These are phyloP conservation scores for Nomada ferruginata DNA, from an alignment of 2,888 invertebrate genomes.

Conservation along the genomic window DNA sequence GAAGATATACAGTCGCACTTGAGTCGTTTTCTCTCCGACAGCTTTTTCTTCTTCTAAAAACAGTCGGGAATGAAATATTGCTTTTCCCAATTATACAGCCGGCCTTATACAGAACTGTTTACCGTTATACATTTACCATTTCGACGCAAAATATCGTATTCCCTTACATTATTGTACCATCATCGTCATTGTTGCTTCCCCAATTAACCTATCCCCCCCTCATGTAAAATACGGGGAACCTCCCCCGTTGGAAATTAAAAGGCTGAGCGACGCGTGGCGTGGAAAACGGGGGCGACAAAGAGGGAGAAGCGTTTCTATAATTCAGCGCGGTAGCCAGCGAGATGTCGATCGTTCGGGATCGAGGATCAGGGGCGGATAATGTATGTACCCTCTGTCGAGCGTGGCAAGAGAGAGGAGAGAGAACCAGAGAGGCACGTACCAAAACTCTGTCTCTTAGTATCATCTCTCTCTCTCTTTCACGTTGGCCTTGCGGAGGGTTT, in stretches of 20 bases:
- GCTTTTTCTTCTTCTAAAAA: too few species aligned
- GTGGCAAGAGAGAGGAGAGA: conserved; percentile 48
- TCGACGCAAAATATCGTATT: too few species aligned
- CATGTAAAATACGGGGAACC: too few species aligned
- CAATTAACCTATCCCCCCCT: neutral
- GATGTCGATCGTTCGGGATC: conserved; percentile 70
- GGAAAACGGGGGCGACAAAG: conserved; percentile 12
- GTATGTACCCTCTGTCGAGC: conserved; percentile 81
- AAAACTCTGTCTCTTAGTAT: conserved; percentile 47
- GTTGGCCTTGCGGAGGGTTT: conserved; percentile 53
- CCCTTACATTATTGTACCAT: too few species aligned
- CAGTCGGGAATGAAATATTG: too few species aligned
- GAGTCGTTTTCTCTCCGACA: too few species aligned
- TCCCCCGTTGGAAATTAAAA: conserved; percentile 74
- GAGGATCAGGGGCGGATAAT: conserved; percentile 81
- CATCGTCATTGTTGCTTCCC: too few species aligned
- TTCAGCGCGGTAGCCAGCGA: conserved; percentile 75
- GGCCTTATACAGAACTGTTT: too few species aligned
- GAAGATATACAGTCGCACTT: too few species aligned
- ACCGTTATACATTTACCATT: too few species aligned
- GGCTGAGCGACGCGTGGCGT: conserved; percentile 52
- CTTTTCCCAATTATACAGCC: too few species aligned
- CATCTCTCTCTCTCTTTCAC: conserved; percentile 17
- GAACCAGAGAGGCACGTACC: conserved; percentile 52
- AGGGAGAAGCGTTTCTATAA: conserved; percentile 78